These are phyloP conservation scores for Aspidiotus rigidus DNA, from an alignment of 2,888 invertebrate genomes.

Conservation along the genomic window DNA sequence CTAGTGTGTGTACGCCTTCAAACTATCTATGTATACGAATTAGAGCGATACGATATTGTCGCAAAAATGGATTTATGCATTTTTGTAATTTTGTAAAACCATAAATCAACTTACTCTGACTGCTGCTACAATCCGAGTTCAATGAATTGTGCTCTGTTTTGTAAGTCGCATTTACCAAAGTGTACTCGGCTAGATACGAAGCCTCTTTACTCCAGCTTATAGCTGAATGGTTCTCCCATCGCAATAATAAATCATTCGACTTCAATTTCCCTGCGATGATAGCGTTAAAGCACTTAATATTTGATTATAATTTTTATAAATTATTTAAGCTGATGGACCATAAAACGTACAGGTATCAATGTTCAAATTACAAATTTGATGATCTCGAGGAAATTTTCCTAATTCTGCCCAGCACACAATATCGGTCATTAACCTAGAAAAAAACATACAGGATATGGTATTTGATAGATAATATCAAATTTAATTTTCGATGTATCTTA, in stretches of 20 bases:
- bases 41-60: not conserved
- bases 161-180: slow-evolving; percentile 5
- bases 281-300: not conserved
- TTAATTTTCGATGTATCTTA: not conserved
- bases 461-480: too few relatives aligned
- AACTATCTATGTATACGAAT: too few relatives aligned
- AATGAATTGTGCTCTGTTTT: not conserved
- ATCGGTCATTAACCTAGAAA: slow-evolving; percentile 59
- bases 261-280: slow-evolving; percentile 25
- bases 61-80: not conserved
- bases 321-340: not conserved
- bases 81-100: not conserved
- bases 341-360: slow-evolving; percentile 65
- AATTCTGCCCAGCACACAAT: slow-evolving; percentile 76
- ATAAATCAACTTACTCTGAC: slow-evolving; percentile 16
- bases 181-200: slow-evolving; percentile 27
- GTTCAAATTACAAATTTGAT: slow-evolving; percentile 67
- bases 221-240: slow-evolving; percentile 28
- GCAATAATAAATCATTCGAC: slow-evolving; percentile 17
- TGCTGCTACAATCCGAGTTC: slow-evolving; percentile 7
- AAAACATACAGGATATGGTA: too few relatives aligned
- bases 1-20: too few relatives aligned
- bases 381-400: slow-evolving; percentile 79
- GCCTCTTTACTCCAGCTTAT: slow-evolving; percentile 10
- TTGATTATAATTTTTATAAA: not conserved